Conservation (phyloP, 2,797 vertebrate genomes). For the Tenualosa ilisha region DNA sequence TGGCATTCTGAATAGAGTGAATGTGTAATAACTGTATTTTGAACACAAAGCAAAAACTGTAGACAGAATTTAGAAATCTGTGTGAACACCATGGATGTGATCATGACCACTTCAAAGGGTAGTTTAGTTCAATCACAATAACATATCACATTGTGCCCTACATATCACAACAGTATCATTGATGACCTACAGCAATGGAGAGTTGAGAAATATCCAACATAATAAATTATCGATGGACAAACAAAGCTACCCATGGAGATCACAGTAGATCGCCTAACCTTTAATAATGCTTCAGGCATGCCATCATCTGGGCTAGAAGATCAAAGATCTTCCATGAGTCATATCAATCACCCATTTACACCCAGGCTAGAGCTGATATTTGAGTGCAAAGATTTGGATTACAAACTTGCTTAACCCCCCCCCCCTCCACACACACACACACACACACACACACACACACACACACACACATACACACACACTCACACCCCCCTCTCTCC, state of each 20-base stretch:
- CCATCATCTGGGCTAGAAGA: neutral
- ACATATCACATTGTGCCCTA: no score
- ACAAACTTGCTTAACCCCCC: no score
- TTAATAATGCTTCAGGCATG: neutral
- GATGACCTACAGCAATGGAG: neutral
- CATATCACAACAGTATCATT: neutral
- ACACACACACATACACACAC: no score
- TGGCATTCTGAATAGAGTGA: neutral
- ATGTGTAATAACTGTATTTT: neutral
- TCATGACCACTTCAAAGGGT: neutral
- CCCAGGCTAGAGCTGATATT: neutral
- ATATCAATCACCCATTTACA: neutral
- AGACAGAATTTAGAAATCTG: neutral
- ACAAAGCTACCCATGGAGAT: neutral
- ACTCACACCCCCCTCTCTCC: no score
- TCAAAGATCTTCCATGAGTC: neutral
- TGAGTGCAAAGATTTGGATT: no score
- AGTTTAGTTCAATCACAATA: neutral
- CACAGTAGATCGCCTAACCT: neutral
- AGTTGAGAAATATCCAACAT: neutral
- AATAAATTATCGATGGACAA: no score
- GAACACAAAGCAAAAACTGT: neutral
- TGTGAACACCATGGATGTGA: neutral
- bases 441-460: no score
- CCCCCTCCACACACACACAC: no score